Conservation (phyloP, 2,113 vertebrate species). For the Actenoides hombroni region DNA sequence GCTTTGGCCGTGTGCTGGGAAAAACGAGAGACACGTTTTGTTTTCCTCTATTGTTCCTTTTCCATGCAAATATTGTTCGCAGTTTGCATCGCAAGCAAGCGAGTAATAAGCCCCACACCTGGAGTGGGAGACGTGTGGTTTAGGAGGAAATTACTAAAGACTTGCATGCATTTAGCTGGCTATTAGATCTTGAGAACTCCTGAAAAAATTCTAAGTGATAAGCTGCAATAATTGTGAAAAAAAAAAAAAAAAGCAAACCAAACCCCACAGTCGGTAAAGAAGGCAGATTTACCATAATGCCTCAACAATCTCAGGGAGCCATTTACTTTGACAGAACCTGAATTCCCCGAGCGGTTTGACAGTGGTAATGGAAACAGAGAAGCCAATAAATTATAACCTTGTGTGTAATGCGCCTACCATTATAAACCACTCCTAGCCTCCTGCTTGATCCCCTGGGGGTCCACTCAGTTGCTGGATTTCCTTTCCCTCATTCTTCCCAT, state of each 20-base stretch:
- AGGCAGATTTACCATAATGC: slow-evolving; percentile 30
- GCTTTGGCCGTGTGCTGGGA: neutral
- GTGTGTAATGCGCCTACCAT: slow-evolving; percentile 48
- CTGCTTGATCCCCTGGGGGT: neutral
- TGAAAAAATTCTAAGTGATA: neutral
- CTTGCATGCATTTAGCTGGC: neutral
- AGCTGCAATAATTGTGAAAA: neutral
- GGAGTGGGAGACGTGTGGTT: neutral
- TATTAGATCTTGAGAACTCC: neutral
- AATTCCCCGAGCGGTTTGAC: slow-evolving; percentile 33
- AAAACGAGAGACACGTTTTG: neutral
- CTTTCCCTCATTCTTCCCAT: neutral
- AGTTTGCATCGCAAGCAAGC: neutral
- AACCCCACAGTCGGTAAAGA: neutral
- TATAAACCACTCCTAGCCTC: slow-evolving; percentile 57
- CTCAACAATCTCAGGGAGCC: slow-evolving; percentile 22
- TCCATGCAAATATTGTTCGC: slow-evolving; percentile 27
- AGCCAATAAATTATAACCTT: slow-evolving; percentile 67
- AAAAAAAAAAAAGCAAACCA: neutral
- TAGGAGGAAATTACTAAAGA: neutral
- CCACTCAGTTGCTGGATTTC: slow-evolving; percentile 9
- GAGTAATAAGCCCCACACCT: neutral
- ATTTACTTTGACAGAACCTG: slow-evolving; percentile 57
- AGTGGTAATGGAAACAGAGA: slow-evolving; percentile 61
- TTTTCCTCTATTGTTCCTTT: slow-evolving; percentile 15